Evolutionary conservation across 2,797 vertebrate genomes (phyloP).

Genomic region (Echeneis naucrates): DNA sequence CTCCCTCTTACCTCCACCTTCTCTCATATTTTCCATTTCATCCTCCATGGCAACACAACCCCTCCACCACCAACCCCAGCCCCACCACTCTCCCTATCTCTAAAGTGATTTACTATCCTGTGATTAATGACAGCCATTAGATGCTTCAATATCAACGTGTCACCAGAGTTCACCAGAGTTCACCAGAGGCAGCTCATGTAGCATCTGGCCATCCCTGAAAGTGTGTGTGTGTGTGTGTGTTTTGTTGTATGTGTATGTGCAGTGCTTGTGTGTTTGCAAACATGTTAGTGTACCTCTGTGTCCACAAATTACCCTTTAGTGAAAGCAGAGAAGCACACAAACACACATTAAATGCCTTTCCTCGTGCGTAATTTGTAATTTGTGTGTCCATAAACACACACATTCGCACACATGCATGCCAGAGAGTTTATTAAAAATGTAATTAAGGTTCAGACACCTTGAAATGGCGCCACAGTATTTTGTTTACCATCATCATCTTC

Average conservation of each 20-base stretch:
- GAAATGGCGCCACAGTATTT: slow-evolving; percentile 70
- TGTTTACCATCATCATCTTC: slow-evolving; percentile 67
- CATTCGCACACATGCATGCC: slow-evolving; percentile 36
- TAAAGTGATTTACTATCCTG: slow-evolving; percentile 78
- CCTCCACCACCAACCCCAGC: neutral
- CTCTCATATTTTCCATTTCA: slow-evolving; percentile 63
- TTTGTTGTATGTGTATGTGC: neutral
- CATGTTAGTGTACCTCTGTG: slow-evolving; percentile 31
- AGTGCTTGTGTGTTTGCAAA: slow-evolving; percentile 6
- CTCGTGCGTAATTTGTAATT: slow-evolving; percentile 57
- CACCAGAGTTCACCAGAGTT: too few relatives aligned
- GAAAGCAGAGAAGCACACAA: slow-evolving; percentile 52
- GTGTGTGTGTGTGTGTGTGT: slow-evolving; percentile 2
- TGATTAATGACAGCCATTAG: slow-evolving; percentile 83
- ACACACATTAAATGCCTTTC: slow-evolving; percentile 43
- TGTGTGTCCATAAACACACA: slow-evolving; percentile 33
- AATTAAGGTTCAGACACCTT: slow-evolving; percentile 79
- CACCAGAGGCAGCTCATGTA: slow-evolving; percentile 67
- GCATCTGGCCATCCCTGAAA: slow-evolving; percentile 62
- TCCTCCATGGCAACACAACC: slow-evolving; percentile 24
- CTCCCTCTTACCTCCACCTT: slow-evolving; percentile 32
- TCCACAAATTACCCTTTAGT: slow-evolving; percentile 57
- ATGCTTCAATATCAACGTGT: slow-evolving; percentile 74
- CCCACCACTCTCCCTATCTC: slow-evolving; percentile 52
- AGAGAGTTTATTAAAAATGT: slow-evolving; percentile 76